Evolutionary conservation across 2,113 vertebrate genomes (phyloP).

Genomic region (Poeciliopsis turrubarensis): DNA sequence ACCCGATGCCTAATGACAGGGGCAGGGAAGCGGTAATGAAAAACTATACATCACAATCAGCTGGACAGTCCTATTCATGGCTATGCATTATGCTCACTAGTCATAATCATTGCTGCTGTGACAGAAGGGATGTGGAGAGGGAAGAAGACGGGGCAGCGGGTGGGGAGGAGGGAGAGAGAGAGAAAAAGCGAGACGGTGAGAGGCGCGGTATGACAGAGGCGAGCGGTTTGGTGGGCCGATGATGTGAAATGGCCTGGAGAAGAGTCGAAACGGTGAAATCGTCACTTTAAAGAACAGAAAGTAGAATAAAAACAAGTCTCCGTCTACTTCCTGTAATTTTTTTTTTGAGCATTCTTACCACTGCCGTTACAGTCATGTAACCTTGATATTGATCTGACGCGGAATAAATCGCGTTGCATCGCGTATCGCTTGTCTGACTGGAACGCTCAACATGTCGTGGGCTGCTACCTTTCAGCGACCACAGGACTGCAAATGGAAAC

Average conservation of each 20-base stretch:
- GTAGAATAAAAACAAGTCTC: conserved; percentile 19
- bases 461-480: too few relatives aligned
- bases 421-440: not conserved
- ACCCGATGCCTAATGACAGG: conserved; percentile 96
- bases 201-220: conserved; percentile 21
- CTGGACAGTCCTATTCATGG: conserved; percentile 97
- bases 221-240: conserved; percentile 19
- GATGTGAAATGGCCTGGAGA: conserved; percentile 59
- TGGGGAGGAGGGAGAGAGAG: not conserved
- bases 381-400: not conserved
- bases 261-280: conserved; percentile 35
- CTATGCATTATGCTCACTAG: conserved; percentile 94
- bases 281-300: conserved; percentile 24
- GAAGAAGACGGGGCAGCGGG: conserved; percentile 5
- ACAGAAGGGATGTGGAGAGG: conserved; percentile 72
- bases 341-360: conserved; percentile 26
- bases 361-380: conserved; percentile 5
- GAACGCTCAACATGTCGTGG: too few relatives aligned
- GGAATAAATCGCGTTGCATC: not conserved
- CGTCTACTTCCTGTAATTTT: conserved; percentile 17
- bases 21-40: conserved; percentile 98
- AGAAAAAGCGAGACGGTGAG: conserved; percentile 15
- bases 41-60: conserved; percentile 99
- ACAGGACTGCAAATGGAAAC: too few relatives aligned
- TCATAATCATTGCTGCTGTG: conserved; percentile 89